Percentiles rank a stretch among this genome's conserved stretches.
Conservation (phyloP, 2,888 invertebrate species). For the Sinotaia quadrata region DNA sequence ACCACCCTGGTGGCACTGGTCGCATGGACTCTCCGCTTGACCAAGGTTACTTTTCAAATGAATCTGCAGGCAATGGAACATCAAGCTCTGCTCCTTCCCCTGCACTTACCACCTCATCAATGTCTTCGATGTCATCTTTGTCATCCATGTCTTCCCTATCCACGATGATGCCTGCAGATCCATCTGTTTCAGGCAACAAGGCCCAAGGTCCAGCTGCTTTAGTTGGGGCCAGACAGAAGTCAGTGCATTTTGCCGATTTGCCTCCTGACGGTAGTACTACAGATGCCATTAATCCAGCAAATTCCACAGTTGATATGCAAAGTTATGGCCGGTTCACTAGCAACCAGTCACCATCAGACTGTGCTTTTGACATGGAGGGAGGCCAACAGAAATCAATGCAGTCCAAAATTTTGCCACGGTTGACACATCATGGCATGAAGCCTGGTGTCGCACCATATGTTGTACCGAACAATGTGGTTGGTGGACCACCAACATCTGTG, state of each 20-base stretch:
- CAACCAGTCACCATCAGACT: constrained; percentile 48
- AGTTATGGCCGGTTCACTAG: constrained; percentile 31
- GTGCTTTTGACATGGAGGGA: constrained; percentile 48
- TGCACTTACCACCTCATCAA: constrained; percentile 35
- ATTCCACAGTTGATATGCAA: constrained; percentile 25
- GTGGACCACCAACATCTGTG: constrained; percentile 8
- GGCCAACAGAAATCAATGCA: constrained; percentile 44
- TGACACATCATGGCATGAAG: constrained; percentile 57
- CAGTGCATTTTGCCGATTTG: constrained; percentile 56
- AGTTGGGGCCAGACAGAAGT: constrained; percentile 45
- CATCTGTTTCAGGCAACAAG: background rate
- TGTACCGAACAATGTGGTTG: constrained; percentile 50
- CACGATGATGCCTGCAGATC: constrained; percentile 39
- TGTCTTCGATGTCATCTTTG: constrained; percentile 37
- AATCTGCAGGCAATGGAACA: constrained; percentile 57
- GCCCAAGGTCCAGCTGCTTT: constrained; percentile 22
- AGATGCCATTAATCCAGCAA: constrained; percentile 21
- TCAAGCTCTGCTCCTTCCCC: constrained; percentile 54
- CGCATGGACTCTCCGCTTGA: constrained; percentile 60
- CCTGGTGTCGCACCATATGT: constrained; percentile 64
- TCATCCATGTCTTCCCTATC: constrained; percentile 40
- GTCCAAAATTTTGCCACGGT: constrained; percentile 60
- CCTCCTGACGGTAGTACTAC: constrained; percentile 21
- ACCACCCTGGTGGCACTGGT: constrained; percentile 7
- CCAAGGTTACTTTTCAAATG: constrained; percentile 64